Evolutionary conservation across 2,888 invertebrate genomes (phyloP).

Genomic region (Rutpela maculata): DNA sequence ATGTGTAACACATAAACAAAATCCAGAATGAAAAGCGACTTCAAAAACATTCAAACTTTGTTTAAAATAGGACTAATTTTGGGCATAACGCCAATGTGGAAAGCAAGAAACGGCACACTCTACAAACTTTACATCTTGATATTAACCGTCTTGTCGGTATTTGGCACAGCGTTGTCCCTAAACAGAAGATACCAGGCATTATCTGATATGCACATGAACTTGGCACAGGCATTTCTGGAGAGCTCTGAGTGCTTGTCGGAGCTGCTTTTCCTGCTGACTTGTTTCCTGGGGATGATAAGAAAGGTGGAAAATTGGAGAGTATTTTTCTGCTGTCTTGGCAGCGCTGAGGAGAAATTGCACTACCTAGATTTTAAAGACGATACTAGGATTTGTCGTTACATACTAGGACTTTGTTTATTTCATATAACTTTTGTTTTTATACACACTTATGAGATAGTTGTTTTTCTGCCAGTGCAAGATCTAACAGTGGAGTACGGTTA

Average conservation of each 20-base stretch:
- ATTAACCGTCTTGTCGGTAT: constrained; percentile 23
- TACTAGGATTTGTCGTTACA: neutral
- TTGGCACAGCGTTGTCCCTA: constrained; percentile 42
- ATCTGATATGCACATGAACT: constrained; percentile 12
- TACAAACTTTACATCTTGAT: constrained; percentile 20
- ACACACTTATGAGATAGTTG: constrained; percentile 37
- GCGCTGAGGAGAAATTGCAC: constrained; percentile 38
- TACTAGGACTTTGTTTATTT: constrained; percentile 27
- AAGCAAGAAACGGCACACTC: neutral
- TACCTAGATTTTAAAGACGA: constrained; percentile 24
- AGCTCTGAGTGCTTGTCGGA: constrained; percentile 40
- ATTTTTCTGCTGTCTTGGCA: constrained; percentile 31
- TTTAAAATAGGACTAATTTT: constrained; percentile 22
- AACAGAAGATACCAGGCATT: constrained; percentile 33
- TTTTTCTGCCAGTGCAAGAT: constrained; percentile 35
- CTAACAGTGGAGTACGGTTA: constrained; percentile 46
- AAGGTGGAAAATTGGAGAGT: constrained; percentile 37
- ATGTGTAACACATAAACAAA: neutral
- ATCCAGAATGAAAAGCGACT: constrained; percentile 25
- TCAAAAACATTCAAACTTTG: neutral
- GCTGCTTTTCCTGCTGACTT: constrained; percentile 43
- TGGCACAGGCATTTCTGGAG: constrained; percentile 45
- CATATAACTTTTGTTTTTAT: constrained; percentile 39
- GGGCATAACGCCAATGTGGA: constrained; percentile 17
- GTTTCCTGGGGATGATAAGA: constrained; percentile 37